A percentile compares a stretch with the other conserved stretches of the same genome.
Evolutionary conservation across 1,140 invertebrate genomes (phyloP).

Genomic region (Microvelia longipes): DNA sequence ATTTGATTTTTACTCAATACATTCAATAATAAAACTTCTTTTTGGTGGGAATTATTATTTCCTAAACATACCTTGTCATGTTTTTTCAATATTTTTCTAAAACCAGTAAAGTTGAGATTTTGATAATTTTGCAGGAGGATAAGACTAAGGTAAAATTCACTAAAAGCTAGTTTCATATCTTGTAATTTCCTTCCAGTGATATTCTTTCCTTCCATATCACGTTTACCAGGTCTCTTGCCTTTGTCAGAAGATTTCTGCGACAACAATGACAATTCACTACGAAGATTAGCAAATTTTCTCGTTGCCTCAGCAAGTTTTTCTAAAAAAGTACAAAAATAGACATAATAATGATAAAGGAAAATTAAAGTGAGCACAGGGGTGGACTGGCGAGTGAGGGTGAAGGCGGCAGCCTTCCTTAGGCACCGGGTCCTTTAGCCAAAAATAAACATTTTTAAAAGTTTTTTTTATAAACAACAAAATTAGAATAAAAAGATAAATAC

Average conservation of each 20-base stretch:
- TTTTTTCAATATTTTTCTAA: slow-evolving; percentile 85
- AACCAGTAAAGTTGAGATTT: slow-evolving; percentile 80
- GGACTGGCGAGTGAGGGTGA: neutral
- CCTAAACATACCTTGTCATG: slow-evolving; percentile 88
- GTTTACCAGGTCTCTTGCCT: slow-evolving; percentile 22
- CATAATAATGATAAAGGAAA: neutral
- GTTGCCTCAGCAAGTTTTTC: slow-evolving; percentile 78
- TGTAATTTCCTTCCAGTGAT: slow-evolving; percentile 50
- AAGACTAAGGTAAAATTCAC: slow-evolving; percentile 78
- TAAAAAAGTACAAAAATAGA: slow-evolving; percentile 23
- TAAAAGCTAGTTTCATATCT: slow-evolving; percentile 80
- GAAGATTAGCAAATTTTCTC: slow-evolving; percentile 58
- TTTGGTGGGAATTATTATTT: no score
- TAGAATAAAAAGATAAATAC: no score
- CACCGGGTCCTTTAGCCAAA: no score
- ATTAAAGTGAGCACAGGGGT: neutral
- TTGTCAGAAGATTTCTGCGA: slow-evolving; percentile 31
- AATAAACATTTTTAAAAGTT: no score
- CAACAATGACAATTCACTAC: slow-evolving; percentile 45
- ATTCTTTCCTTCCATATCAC: slow-evolving; percentile 36
- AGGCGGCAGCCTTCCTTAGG: no score
- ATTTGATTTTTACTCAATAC: no score
- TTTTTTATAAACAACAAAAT: no score
- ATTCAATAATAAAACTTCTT: no score
- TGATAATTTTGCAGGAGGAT: slow-evolving; percentile 59